Conservation (phyloP, 37 sponge, comb jelly and placozoan genomes). For the Chondrosia reniformis region DNA sequence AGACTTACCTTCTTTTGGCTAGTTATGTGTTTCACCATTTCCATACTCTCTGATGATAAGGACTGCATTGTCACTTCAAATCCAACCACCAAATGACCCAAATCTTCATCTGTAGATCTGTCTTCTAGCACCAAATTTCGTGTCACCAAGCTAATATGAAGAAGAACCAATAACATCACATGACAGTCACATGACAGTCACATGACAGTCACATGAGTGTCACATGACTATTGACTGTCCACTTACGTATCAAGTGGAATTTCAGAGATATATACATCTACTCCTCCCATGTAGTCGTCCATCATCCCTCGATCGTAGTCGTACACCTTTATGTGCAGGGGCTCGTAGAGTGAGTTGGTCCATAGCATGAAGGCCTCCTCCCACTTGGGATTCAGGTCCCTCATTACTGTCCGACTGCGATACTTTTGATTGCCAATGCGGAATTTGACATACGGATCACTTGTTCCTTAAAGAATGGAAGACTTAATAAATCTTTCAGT, state of each 20-base stretch:
- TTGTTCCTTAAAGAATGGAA: conserved; percentile 48
- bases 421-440: conserved; percentile 37
- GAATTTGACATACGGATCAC: conserved; percentile 92
- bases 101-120: neutral
- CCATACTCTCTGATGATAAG: conserved; percentile 4
- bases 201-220: neutral
- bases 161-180: neutral
- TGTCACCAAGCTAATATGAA: neutral
- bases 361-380: conserved; percentile 70
- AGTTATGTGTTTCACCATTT: conserved; percentile 10
- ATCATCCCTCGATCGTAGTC: conserved; percentile 72
- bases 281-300: conserved; percentile 86
- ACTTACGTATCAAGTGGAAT: neutral
- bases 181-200: neutral
- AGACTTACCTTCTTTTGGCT: neutral
- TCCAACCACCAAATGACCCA: conserved; percentile 8
- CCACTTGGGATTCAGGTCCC: conserved; percentile 88
- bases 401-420: conserved; percentile 35
- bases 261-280: conserved; percentile 26
- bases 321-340: conserved; percentile 59
- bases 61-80: neutral
- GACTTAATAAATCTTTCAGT: too few species aligned
- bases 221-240: neutral
- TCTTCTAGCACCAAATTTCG: neutral
- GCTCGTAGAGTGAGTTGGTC: conserved; percentile 13